Evolutionary conservation across 2,888 invertebrate genomes (phyloP), one percentile per base, ranked within the genome.

Genomic region (Drosophila glabriapex): DNA sequence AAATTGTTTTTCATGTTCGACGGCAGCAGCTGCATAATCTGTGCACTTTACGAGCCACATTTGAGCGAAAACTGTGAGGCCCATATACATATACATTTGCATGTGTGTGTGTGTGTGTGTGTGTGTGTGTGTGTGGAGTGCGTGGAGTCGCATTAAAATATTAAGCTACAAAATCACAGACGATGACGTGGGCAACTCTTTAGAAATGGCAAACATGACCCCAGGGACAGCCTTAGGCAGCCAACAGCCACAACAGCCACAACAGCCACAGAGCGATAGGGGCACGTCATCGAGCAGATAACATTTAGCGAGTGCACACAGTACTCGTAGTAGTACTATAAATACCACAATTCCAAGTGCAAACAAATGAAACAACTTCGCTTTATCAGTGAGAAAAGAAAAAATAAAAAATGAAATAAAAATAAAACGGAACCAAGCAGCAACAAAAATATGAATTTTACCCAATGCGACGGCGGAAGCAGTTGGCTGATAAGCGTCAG

Each of bases 1-100:
- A 87, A 87, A 90, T 90, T 87, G 87, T 82, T 87, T 87, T 82
- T 90, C 89, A 83, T 87, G 90, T 86, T 88, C 82, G 87, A 71
- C 68, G 71, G 83, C 89, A 68, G 76, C 89, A 80, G 82, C 82
- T 88, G 87, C 90, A 90, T 88, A 90, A 90, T 82, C 58, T 85
- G 71, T 72, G 63, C 77, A 90, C 59, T 85, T 87, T 87, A 88
- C 83, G 78, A 76, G 67, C 82, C 76, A 75, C 74, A 53, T 71
- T 76, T 25, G 16, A 43, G 72, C 69, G 61, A 73, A 67, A 28
- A 29, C 2, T 74, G 71, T 59, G 68, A 78, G 68, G 60, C 39
- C 49, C 46, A 19, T 7, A 12, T 41, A 4, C 46, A 19, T 7
- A 12, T 41, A 4, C 10, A 35, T 33, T 22, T 19, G 33, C 16